Base-by-base conservation (phyloP, 2,113 vertebrate species). In the Malurus alboscapulatus region DNA sequence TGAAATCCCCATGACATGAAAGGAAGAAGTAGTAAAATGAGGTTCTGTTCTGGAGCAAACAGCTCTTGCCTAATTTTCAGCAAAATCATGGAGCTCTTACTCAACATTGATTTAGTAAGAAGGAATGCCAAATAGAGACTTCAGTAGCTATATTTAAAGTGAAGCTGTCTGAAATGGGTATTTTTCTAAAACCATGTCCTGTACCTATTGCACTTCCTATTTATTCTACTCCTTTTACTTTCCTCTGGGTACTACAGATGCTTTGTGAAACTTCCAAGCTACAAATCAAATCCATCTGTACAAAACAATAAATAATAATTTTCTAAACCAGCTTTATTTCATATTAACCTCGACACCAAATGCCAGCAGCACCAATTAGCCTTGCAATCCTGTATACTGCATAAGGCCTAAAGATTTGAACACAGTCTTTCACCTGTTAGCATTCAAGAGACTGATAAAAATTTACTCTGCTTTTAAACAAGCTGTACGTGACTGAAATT, bases 381-480 rank as follows among this genome's bases (percentile, higher is more conserved):
- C 95, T 90, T 80, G 74, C 91, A 93, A 93, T 91, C 82, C 92
- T 96, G 91, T 96, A 96, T 95, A 29, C 58, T 58, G 19, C 36
- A 90, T 90, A 77, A 95, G 88, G 83, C 78, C 95, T 92, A 94
- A 94, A 97, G 91, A 97, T 96, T n/a, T 84, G 96, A 96, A 74
- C 92, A 87, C 44, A 77, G 67, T 82, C 94, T 97, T 97, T 97
- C 96, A 96, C 96, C 97, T 97, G 90, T 94, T 93, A 95, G 78
- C 75, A 79, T 98, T 97, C 95, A 96, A 94, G 91, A 96, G 95
- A 97, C 95, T 62, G 97, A 97, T 97, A 97, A 97, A 98, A 97
- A 95, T 96, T 97, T 92, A 89, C 86, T 95, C 93, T 93, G 97
- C 94, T 95, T 96, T 97, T 96, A 96, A 94, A 91, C 87, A 92